These are phyloP conservation scores for Euplagia quadripunctaria DNA, from an alignment of 2,888 invertebrate species.

Conservation along the genomic window DNA sequence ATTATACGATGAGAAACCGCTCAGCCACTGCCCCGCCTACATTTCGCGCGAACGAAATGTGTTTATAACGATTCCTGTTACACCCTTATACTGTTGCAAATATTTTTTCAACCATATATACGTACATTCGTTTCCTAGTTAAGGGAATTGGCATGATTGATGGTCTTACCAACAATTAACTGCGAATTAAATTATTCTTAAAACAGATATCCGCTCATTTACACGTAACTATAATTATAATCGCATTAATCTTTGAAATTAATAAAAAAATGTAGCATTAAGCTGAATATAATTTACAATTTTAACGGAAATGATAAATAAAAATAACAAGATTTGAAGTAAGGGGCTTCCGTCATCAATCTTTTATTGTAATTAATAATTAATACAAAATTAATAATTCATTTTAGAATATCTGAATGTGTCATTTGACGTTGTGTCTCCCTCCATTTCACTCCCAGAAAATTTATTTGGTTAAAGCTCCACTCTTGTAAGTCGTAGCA, in stretches of 20 bases:
- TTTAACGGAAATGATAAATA: conserved; percentile 78
- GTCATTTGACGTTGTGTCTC: too few species aligned
- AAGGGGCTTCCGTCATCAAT: conserved; percentile 81
- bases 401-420: too few species aligned
- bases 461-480: too few species aligned
- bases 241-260: conserved; percentile 69
- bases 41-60: conserved; percentile 80
- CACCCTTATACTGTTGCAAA: conserved; percentile 71
- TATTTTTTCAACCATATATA: conserved; percentile 47
- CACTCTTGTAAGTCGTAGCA: too few species aligned
- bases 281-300: conserved; percentile 59
- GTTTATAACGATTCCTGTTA: conserved; percentile 79
- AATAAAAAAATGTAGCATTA: conserved; percentile 40
- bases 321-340: conserved; percentile 67
- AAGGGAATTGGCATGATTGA: conserved; percentile 76
- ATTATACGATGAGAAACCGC: conserved; percentile 61
- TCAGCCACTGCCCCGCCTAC: conserved; percentile 70
- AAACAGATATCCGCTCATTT: conserved; percentile 54
- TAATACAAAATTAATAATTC: too few species aligned
- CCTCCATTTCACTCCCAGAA: too few species aligned
- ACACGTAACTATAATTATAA: conserved; percentile 67
- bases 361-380: conserved; percentile 36
- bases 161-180: conserved; percentile 58
- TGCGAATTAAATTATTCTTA: conserved; percentile 59
- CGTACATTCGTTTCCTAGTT: conserved; percentile 64